These are phyloP conservation scores for Myiotriccus ornatus DNA, from an alignment of 2,797 vertebrate genomes.

Conservation along the genomic window DNA sequence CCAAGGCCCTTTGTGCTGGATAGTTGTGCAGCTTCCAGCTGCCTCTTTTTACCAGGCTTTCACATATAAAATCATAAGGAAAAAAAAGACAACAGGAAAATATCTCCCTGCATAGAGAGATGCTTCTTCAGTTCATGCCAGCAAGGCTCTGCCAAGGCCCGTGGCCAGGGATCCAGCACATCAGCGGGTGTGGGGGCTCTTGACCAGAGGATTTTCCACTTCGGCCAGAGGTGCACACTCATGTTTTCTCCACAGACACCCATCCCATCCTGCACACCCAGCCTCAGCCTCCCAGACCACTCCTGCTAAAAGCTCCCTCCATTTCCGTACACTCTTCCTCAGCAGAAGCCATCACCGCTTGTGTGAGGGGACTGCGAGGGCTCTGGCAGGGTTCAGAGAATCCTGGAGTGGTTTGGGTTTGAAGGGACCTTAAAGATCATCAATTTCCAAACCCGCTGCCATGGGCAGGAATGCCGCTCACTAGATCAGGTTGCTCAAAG, in stretches of 20 bases:
- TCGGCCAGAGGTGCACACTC: neutral
- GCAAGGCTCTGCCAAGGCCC: neutral
- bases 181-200: neutral
- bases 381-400: neutral
- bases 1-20: neutral
- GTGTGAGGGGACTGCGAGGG: fast-evolving
- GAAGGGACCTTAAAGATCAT: neutral
- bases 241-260: neutral
- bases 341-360: neutral
- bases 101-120: neutral
- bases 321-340: neutral
- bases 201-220: neutral
- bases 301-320: neutral
- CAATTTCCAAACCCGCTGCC: neutral
- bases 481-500: neutral
- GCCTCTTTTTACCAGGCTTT: neutral
- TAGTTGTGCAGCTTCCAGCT: neutral
- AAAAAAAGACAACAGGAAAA: neutral
- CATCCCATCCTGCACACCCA: neutral
- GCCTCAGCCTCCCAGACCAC: neutral
- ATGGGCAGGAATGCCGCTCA: neutral
- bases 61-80: neutral
- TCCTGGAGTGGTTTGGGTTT: neutral
- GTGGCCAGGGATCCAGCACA: neutral
- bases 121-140: neutral